Base-by-base conservation (phyloP, 2,888 invertebrate genomes). In the Noctua janthe region DNA sequence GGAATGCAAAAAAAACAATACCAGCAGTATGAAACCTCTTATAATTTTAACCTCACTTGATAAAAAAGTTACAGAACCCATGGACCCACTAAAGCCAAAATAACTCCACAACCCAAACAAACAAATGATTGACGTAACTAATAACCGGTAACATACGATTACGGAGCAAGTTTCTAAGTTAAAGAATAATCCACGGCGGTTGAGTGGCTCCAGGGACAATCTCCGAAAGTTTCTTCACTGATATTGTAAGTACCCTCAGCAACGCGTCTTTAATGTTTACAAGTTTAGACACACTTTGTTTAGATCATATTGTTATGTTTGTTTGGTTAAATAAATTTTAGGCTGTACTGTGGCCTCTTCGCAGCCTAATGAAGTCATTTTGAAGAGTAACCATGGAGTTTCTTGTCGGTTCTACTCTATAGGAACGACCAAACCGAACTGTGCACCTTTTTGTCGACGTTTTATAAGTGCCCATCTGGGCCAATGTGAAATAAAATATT, bases 191-290 rank as follows among this genome's bases (percentile, higher is more conserved):
- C 82, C 77, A 66, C 71, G 67, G 70, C 78, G 62, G 76, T 78
- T 62, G 87, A 88, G 82, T 86, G 88, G 80, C 86, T 84, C 76
- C 47, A 43, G 71, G 74, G 87, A 87, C 88, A 82, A 84, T 82
- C 80, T 76, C 54, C 7, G n/a, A 62, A 85, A 87, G 39, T 87
- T 86, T 82, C 70, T n/a, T 74, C 56, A 71, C 79, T 85, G 79
- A 75, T 80, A 82, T 76, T 76, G 43, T 73, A 75, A 70, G 84
- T 71, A 71, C 56, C 43, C 75, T 64, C 35, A 11, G 73, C 86
- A 47, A 62, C 59, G 62, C 67, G 43, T 76, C 54, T 71, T 74
- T 83, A 76, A 86, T 80, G 80, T 80, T 71, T 51, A 71, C 67
- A 83, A 85, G 71, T 82, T 78, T 72, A 66, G 56, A 75, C 64